These are phyloP conservation scores for Drosophila nebulosa DNA, from an alignment of 1,140 invertebrate species.

Conservation along the genomic window DNA sequence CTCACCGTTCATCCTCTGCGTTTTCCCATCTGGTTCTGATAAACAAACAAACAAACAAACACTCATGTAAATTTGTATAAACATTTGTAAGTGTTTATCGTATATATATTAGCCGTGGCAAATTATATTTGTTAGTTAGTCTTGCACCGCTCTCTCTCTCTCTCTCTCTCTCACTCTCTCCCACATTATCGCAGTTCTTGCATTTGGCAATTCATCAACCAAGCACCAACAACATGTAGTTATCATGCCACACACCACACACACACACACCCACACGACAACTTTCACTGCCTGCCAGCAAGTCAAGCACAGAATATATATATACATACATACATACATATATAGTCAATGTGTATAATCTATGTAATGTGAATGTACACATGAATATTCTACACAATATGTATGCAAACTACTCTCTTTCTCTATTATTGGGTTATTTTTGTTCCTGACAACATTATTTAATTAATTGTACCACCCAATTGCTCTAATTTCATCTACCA, in stretches of 20 bases:
- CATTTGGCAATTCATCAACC: slow-evolving; percentile 33
- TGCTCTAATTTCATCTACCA: slow-evolving; percentile 29
- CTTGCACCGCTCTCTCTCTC: slow-evolving; percentile 22
- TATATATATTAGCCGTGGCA: slow-evolving; percentile 5
- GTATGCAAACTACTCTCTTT: slow-evolving; percentile 25
- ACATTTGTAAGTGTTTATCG: slow-evolving; percentile 32
- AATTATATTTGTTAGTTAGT: slow-evolving; percentile 39
- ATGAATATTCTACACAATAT: slow-evolving; percentile 21
- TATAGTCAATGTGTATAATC: too few species aligned
- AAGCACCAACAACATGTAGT: slow-evolving; percentile 27
- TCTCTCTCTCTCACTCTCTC: slow-evolving; percentile 3
- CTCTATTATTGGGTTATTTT: slow-evolving; percentile 23
- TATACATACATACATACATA: neutral
- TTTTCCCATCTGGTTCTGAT: neutral
- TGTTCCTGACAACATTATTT: neutral
- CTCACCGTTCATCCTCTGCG: neutral
- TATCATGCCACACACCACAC: slow-evolving; percentile 4
- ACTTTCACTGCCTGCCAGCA: slow-evolving; percentile 5
- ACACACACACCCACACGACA: slow-evolving; percentile 8
- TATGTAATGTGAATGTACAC: slow-evolving; percentile 17
- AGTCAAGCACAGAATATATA: neutral
- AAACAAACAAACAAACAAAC: slow-evolving; percentile 2
- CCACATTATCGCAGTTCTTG: slow-evolving; percentile 36
- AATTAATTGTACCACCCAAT: neutral
- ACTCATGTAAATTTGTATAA: slow-evolving; percentile 45